Base-by-base conservation (phyloP, 2,888 invertebrate species). In the Microctonus brassicae region DNA sequence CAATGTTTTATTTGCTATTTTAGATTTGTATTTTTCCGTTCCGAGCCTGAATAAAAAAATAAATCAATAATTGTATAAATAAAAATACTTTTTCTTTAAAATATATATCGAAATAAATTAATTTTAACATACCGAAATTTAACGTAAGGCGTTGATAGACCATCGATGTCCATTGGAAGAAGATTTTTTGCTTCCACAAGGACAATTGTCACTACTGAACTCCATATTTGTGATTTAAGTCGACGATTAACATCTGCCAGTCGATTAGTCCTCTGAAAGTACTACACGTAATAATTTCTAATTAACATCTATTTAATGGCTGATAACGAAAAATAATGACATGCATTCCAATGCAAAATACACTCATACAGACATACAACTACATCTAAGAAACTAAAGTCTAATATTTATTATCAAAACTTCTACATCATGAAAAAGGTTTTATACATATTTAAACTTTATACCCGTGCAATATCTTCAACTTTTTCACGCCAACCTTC, bases 21-120 rank as follows among this genome's bases (percentile, higher is more conserved):
- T 97, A 86, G 97, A 97, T 89, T 98, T 98, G 90, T 96, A 98
- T 89, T 98, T 99, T 89, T 99, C 99, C 82, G 95, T 95, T 74
- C 97, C 98, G 88, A 99, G 91, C 88, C 97, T 96, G 85, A 58
- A 81, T 79, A 73, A 61, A 73, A 61, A n/a, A n/a, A n/a, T n/a
- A n/a, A n/a, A n/a, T n/a, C n/a, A n/a, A n/a, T n/a, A n/a, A n/a
- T n/a, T n/a, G n/a, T n/a, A n/a, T n/a, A n/a, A n/a, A n/a, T n/a
- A n/a, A n/a, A n/a, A n/a, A n/a, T n/a, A n/a, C n/a, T n/a, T n/a
- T n/a, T n/a, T n/a, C n/a, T 69, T n/a, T 34, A 2, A 52, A 34
- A 17, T 52, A n/a, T 52, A n/a, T 22, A 62, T 42, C 57, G 29
- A 52, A 13, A 17, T 0, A 3, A 57, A 26, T 34, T 7, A 36